Evolutionary conservation across 2,113 vertebrate genomes (phyloP), one percentile per base, ranked within the genome.

Genomic region (Cinclus cinclus): DNA sequence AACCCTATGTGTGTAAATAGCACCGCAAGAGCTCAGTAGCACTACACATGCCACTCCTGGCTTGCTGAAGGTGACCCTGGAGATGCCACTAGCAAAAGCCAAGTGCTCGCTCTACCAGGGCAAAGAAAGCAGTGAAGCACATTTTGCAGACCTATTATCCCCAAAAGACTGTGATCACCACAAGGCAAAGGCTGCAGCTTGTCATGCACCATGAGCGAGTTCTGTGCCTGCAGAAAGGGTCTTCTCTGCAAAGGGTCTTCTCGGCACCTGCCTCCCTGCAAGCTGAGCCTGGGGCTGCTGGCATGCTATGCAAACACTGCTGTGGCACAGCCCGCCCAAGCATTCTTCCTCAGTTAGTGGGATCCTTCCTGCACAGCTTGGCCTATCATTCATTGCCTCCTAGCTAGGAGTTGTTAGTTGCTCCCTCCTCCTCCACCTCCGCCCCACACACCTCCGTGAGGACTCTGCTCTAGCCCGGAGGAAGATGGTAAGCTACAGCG

Each of bases 381-480:
- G 71, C 92, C 92, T 64, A 63, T n/a, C 55, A 7, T 42, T 39
- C 55, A 7, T 35, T 3, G 28, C 87, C 74, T 49, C 84, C 87
- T 69, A 92, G 81, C 28, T n/a, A 94, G 87, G 1, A 91, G 67
- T 19, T 22, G 22, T 64, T 84, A 79, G 80, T 7, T 24, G 62
- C 75, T 94, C 84, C 87, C 53, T 65, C 60, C 85, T 87, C 81
- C 83, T 67, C 71, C 35, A 2, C 70, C 79, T 62, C 55, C 15
- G 13, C 59, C 53, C 73, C 44, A 47, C 4, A 15, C 79, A 74
- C 77, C 84, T 89, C 13, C 0, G 27, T 6, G 11, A 87, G 83
- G 84, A 83, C 69, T 93, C 88, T 50, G 83, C 89, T 94, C 62
- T 75, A 73, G 95, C 92, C 96, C 21, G 67, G 56, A 87, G 94